Conservation (phyloP, 1,140 invertebrate species). For the Spodoptera frugiperda region DNA sequence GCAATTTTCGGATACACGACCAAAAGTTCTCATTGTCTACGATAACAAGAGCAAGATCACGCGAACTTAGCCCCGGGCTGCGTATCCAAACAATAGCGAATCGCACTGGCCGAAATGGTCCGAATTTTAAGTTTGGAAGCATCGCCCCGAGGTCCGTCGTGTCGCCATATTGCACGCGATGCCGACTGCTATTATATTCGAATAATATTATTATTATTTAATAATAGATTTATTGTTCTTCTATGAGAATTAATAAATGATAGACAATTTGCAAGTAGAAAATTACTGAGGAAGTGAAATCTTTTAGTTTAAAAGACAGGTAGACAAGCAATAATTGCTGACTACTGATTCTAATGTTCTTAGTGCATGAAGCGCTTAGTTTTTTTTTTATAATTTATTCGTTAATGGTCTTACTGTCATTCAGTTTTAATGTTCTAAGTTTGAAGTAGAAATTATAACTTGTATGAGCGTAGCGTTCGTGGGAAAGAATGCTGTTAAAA, state of each 20-base stretch:
- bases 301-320: conserved; percentile 12
- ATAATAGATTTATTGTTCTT: conserved; percentile 1
- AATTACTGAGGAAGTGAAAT: conserved; percentile 46
- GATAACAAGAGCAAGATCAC: conserved; percentile 56
- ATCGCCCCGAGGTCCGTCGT: conserved; percentile 56
- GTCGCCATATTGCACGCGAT: conserved; percentile 75
- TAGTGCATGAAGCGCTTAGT: background rate
- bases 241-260: conserved; percentile 13
- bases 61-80: conserved; percentile 62
- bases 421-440: too few species aligned
- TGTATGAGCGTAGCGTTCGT: too few species aligned
- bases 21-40: conserved; percentile 21
- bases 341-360: background rate
- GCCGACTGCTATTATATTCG: background rate
- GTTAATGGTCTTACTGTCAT: too few species aligned
- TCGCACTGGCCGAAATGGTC: conserved; percentile 64
- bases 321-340: conserved; percentile 13
- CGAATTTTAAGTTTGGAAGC: conserved; percentile 74
- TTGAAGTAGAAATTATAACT: too few species aligned
- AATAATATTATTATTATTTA: conserved; percentile 12
- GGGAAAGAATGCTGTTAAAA: too few species aligned
- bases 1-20: conserved; percentile 36
- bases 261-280: conserved; percentile 26
- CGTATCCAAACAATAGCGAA: conserved; percentile 25
- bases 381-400: too few species aligned